Base-by-base conservation (phyloP, 2,797 vertebrate genomes). In the Aphelocoma californica region DNA sequence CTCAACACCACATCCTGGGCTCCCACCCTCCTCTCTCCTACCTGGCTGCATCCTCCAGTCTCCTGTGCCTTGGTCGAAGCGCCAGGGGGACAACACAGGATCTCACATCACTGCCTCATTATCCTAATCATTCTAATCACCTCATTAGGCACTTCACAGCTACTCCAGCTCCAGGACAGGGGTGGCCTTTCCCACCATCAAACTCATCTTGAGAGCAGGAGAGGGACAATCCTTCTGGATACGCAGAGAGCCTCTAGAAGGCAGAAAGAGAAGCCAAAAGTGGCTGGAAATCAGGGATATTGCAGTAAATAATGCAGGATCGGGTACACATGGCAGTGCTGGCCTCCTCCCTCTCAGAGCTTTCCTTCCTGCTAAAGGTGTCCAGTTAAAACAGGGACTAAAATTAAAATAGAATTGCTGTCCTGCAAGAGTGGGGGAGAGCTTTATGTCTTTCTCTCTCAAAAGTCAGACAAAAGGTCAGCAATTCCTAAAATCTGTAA, bases 1-100 rank as follows among this genome's bases (percentile, higher is more conserved):
- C 78, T n/a, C 28, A 72, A 32, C 79, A 34, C 16, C 74, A 12
- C 32, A 53, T n/a, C 40, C 50, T 2, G 1, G 19, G 67, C 47
- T 75, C 69, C n/a, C 34, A 65, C 21, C 25, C 31, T 65, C 21
- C 54, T 31, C 50, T 9, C 31, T 5, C 80, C 47, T 6, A 5
- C 70, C 61, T 36, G 12, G 6, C 40, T 20, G 14, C 65, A n/a
- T 16, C 28, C 45, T 45, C 45, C 58, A 11, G 3, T 7, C 44
- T 50, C 42, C 34, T 0, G 1, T 3, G 25, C 45, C 58, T 20
- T 1, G 2, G 7, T 7, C 2, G 1, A 7, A 69, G 42, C 32
- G 61, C 44, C 48, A 38, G 9, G 14, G 14, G n/a, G 38, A 1
- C 36, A 60, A 44, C 54, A 50, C n/a, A 34, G 73, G 24, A 5